Evolutionary conservation across 1,140 invertebrate genomes (phyloP), one percentile per base, ranked within the genome.

Genomic region (Euura lappo): DNA sequence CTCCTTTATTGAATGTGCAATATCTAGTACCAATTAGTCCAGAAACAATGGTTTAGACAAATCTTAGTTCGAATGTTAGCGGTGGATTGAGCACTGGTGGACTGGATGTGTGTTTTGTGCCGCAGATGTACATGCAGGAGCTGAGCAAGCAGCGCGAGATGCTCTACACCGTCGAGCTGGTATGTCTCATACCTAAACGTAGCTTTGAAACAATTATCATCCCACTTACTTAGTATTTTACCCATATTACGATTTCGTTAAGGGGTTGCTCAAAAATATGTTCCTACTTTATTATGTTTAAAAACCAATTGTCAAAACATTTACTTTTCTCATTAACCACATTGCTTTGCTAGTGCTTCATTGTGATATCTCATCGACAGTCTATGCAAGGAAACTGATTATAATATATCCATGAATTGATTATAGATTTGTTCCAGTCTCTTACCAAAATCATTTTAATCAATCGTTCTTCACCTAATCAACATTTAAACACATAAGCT

Each of bases 111-210:
- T 87, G 84, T 87, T 86, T 88, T 88, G 81, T 86, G 86, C 89
- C 90, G 88, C 92, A 94, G 92, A 93, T 93, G 88, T 94, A 93
- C 91, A 93, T 93, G 90, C 93, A 95, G 89, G 95, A 96, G 92
- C 92, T 96, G 89, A 95, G 91, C 90, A 94, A 94, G 90, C 93
- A 94, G 88, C 92, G 93, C 89, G 93, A 95, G 89, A 91, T 95
- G 89, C 90, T 95, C 86, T 92, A 94, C 89, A 93, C 93, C 87
- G 93, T 94, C 85, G 93, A 95, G 90, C 89, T 95, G 93, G 93
- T 94, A 93, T 91, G 93, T 88, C 82, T 80, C 85, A 84, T 88
- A 85, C 85, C 86, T 82, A 87, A 84, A 80, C 80, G 65, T 71
- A 60, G 44, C 64, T 75, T 67, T 68, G n/a, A 66, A 44, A 47